phyloP scores from a whole-genome alignment of 2,888 invertebrate genomes.

The Ophion ventricosus region DNA sequence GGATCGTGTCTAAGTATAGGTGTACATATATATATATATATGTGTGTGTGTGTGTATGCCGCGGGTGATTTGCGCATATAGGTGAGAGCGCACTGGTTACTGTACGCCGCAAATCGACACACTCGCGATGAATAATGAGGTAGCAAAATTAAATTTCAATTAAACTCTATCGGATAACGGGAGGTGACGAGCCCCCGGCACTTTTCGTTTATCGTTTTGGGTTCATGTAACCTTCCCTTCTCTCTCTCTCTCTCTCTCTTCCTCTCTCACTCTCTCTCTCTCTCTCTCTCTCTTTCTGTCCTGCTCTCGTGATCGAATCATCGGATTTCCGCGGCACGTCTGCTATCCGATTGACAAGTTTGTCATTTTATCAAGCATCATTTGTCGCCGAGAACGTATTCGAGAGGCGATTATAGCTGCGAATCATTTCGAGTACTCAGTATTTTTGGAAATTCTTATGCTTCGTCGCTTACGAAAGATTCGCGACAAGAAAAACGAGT shows the following conservation, averaged over 20 bases:
- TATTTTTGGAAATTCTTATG: background rate
- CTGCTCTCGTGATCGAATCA: slow-evolving; percentile 59
- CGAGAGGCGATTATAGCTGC: slow-evolving; percentile 38
- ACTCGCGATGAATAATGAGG: slow-evolving; percentile 79
- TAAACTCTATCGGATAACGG: slow-evolving; percentile 76
- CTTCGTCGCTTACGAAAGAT: background rate
- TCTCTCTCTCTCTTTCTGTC: slow-evolving; percentile 27
- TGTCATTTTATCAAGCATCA: slow-evolving; percentile 51
- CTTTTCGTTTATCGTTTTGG: slow-evolving; percentile 66
- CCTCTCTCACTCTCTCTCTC: slow-evolving; percentile 6
- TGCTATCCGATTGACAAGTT: slow-evolving; percentile 45
- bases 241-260: slow-evolving; percentile 37
- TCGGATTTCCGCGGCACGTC: slow-evolving; percentile 60
- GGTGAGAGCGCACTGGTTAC: slow-evolving; percentile 70
- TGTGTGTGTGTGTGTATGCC: slow-evolving; percentile 18
- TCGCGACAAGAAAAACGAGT: background rate
- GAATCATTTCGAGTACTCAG: slow-evolving; percentile 45
- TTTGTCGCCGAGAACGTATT: slow-evolving; percentile 27
- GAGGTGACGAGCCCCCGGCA: slow-evolving; percentile 67
- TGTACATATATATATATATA: slow-evolving; percentile 1
- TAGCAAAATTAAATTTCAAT: slow-evolving; percentile 78
- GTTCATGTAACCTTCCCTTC: slow-evolving; percentile 52
- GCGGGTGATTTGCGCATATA: slow-evolving; percentile 61
- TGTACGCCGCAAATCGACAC: slow-evolving; percentile 75
- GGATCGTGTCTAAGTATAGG: slow-evolving; percentile 11